These are phyloP conservation scores for Sebastes taczanowskii DNA, from an alignment of 2,797 vertebrate genomes.

Conservation along the genomic window DNA sequence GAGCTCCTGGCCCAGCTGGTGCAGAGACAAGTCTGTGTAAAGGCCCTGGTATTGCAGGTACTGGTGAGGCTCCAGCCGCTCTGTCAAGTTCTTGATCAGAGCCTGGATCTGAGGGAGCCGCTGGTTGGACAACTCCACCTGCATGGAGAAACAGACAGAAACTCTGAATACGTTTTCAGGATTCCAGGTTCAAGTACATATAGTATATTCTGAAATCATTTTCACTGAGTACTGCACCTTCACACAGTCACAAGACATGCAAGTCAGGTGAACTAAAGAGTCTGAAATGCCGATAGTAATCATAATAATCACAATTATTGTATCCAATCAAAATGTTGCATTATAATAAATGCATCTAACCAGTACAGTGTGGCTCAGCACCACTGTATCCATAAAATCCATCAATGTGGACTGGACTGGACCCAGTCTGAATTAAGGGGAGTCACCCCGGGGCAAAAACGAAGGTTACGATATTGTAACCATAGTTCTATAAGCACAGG, in stretches of 20 bases:
- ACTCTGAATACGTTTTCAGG: neutral
- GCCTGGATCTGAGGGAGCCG: slow-evolving; percentile 60
- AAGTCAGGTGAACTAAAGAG: neutral
- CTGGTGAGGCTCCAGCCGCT: slow-evolving; percentile 62
- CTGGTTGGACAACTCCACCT: slow-evolving; percentile 55
- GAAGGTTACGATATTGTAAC: too few relatives aligned
- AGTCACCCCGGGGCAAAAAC: too few relatives aligned
- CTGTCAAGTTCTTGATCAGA: slow-evolving; percentile 57
- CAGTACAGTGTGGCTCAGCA: neutral
- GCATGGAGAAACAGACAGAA: neutral
- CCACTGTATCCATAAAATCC: neutral
- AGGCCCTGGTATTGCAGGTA: slow-evolving; percentile 68
- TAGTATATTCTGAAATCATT: neutral
- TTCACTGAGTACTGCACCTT: neutral
- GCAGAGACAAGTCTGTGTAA: slow-evolving; percentile 66
- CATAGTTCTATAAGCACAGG: too few relatives aligned
- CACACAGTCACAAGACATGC: neutral
- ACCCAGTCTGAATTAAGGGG: neutral
- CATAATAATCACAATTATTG: neutral
- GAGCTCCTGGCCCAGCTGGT: slow-evolving; percentile 63
- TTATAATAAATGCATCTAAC: neutral
- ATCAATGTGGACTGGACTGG: neutral
- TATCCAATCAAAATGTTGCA: too few relatives aligned
- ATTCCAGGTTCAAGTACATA: neutral
- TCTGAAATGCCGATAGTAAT: neutral